These are phyloP conservation scores for Fabriciana adippe DNA, from an alignment of 2,888 invertebrate species.

Conservation along the genomic window DNA sequence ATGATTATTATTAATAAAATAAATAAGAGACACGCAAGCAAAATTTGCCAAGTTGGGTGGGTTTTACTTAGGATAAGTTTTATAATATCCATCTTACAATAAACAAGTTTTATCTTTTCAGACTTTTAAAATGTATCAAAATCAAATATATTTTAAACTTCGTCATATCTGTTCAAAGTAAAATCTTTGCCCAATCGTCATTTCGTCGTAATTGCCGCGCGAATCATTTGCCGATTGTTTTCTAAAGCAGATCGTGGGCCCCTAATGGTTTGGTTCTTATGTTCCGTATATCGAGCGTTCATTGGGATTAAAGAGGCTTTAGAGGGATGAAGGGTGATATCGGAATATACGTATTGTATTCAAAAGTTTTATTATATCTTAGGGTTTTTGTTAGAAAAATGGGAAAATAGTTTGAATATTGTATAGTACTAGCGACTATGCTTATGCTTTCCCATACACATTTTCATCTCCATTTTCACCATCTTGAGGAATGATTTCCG, in stretches of 20 bases:
- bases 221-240: slow-evolving; percentile 71
- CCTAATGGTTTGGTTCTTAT: slow-evolving; percentile 41
- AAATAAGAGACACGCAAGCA: no score
- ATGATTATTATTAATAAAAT: no score
- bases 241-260: slow-evolving; percentile 44
- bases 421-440: no score
- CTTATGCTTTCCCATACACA: no score
- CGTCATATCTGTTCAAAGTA: slow-evolving; percentile 5
- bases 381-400: not conserved
- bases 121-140: not conserved
- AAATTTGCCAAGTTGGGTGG: no score
- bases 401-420: not conserved
- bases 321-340: slow-evolving; percentile 21
- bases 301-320: slow-evolving; percentile 41
- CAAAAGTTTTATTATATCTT: not conserved
- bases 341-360: slow-evolving; percentile 2
- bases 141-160: not conserved
- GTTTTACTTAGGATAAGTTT: no score
- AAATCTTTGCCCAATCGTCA: slow-evolving; percentile 54
- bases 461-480: no score
- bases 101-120: not conserved
- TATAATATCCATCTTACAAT: no score
- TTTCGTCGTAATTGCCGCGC: slow-evolving; percentile 61
- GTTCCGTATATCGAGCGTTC: slow-evolving; percentile 43
- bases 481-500: no score